Conservation (phyloP, 2,888 invertebrate species). For the Aplocera efformata region DNA sequence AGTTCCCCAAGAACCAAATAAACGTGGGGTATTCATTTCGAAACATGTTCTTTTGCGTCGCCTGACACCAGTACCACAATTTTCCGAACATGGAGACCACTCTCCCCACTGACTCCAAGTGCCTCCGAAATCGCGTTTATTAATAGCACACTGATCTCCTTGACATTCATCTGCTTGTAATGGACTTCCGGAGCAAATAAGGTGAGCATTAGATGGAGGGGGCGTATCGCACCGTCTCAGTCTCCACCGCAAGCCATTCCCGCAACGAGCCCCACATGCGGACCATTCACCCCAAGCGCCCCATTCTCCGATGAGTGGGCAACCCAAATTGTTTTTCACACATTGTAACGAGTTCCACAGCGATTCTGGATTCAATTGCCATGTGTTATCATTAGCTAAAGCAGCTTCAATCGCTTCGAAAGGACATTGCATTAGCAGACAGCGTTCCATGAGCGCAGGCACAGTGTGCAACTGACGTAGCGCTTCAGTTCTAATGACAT, state of each 20-base stretch:
- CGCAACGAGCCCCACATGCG: slow-evolving; percentile 65
- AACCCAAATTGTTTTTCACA: slow-evolving; percentile 73
- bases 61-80: slow-evolving; percentile 64
- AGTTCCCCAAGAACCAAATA: slow-evolving; percentile 56
- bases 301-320: slow-evolving; percentile 69
- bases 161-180: slow-evolving; percentile 54
- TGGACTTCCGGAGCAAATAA: slow-evolving; percentile 54
- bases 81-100: slow-evolving; percentile 70
- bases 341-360: slow-evolving; percentile 76
- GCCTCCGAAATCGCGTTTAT: slow-evolving; percentile 43
- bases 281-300: slow-evolving; percentile 66
- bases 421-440: slow-evolving; percentile 65
- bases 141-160: slow-evolving; percentile 65
- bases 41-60: slow-evolving; percentile 60
- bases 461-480: slow-evolving; percentile 57
- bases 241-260: slow-evolving; percentile 60
- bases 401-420: slow-evolving; percentile 64
- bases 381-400: slow-evolving; percentile 56
- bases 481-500: slow-evolving; percentile 53
- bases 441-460: slow-evolving; percentile 65
- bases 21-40: slow-evolving; percentile 45
- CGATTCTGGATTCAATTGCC: slow-evolving; percentile 61
- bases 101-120: slow-evolving; percentile 66
- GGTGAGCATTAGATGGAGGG: slow-evolving; percentile 53
- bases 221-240: slow-evolving; percentile 62